Evolutionary conservation across 2,797 vertebrate species (phyloP), one percentile per base, ranked within the genome.

Genomic region (Octomys mimax): DNA sequence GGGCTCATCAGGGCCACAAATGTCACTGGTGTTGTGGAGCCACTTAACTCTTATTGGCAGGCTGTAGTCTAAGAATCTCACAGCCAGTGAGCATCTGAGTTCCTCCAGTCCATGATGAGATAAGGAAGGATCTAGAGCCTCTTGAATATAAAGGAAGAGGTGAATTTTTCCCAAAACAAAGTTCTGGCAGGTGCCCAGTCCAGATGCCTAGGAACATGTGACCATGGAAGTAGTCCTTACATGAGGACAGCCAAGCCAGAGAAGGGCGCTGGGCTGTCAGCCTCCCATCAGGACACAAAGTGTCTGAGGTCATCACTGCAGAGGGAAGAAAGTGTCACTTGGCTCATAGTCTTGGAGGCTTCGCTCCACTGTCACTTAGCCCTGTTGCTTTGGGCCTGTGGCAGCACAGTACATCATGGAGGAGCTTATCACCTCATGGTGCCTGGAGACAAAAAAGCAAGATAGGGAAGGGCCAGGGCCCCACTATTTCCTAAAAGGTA

Each of bases 21-120:
- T 61, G 91, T 86, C 36, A 46, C 39, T 83, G 13, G 1, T n/a
- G 9, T 5, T 71, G 21, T 21, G 31, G 52, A 36, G 52, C 33
- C 46, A 54, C 5, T 9, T 70, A 33, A 52, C 19, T 5, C 54
- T 78, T 26, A 82, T 4, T 79, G n/a, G 71, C 54, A 59, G 19
- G 22, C 33, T 92, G 13, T 22, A 77, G 22, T 10, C 39, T 36
- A 11, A 89, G 54, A 81, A 92, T 62, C 11, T 14, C 81, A 66
- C 52, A 80, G 64, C 54, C 24, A 36, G 28, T 75, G 31, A 77
- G 31, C 14, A 36, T 42, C 54, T 91, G 18, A 49, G 4, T 78
- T 91, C 18, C 89, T 49, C 59, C 39, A 36, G 8, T 39, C 28
- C 75, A 91, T 49, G 18, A 22, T 96, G 52, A 96, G 16, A 83